A percentile compares a stretch with the other conserved stretches of the same genome.
These are phyloP conservation scores for Oryzias curvinotus DNA, from an alignment of 2,113 vertebrate genomes.

Conservation along the genomic window DNA sequence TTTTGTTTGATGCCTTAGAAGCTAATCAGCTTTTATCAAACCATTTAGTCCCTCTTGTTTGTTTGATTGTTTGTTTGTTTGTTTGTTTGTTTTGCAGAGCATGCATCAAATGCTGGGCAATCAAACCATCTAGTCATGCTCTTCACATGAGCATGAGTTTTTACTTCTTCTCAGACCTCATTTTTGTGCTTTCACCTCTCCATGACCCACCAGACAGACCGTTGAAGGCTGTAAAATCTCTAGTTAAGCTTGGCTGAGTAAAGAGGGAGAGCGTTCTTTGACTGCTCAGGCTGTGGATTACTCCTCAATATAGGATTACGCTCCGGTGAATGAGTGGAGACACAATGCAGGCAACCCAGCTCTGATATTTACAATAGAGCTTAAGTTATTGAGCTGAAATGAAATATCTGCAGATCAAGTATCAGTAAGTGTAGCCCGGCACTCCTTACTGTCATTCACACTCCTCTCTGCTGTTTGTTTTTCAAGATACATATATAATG, in stretches of 20 bases:
- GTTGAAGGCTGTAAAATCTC: constrained; percentile 45
- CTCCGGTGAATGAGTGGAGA: constrained; percentile 66
- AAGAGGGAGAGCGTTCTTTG: constrained; percentile 63
- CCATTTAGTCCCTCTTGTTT: constrained; percentile 15
- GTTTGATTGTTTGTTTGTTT: constrained; percentile 8
- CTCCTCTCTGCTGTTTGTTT: constrained; percentile 23
- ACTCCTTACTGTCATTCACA: constrained; percentile 41
- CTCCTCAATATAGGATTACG: constrained; percentile 77
- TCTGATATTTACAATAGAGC: constrained; percentile 56
- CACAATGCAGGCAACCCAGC: constrained; percentile 66
- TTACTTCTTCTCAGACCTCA: constrained; percentile 17
- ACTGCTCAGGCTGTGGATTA: constrained; percentile 70
- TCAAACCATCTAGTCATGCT: too few species aligned
- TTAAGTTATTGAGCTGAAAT: constrained; percentile 47
- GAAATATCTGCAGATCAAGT: constrained; percentile 55
- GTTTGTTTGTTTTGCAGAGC: constrained; percentile 57
- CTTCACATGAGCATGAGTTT: constrained; percentile 31
- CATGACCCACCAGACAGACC: constrained; percentile 58
- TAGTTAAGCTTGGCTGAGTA: constrained; percentile 64
- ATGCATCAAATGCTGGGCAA: constrained; percentile 37
- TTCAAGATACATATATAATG: constrained; percentile 35
- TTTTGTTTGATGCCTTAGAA: constrained; percentile 70
- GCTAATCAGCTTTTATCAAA: constrained; percentile 52
- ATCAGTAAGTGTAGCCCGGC: constrained; percentile 24
- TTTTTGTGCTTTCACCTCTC: constrained; percentile 53